phyloP scores from a whole-genome alignment of 1,140 invertebrate species.

The Papilio xuthus region DNA sequence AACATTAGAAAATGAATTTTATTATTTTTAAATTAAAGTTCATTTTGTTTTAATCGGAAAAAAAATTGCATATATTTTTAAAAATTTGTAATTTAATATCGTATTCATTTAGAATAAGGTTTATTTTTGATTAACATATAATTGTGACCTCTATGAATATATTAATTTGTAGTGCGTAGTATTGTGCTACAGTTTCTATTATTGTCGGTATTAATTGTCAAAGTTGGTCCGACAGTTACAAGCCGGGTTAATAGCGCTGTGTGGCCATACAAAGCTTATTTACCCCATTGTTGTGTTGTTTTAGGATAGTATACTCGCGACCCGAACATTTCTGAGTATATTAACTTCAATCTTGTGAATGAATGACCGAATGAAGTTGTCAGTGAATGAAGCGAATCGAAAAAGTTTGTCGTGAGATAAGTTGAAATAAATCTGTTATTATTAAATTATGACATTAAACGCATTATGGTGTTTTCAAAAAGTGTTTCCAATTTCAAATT shows the following conservation, averaged over 20 bases:
- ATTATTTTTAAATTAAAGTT: background rate
- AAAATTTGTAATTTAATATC: background rate
- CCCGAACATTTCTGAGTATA: conserved; percentile 10
- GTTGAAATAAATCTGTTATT: too few relatives aligned
- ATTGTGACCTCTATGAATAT: conserved; percentile 33
- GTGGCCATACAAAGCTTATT: conserved; percentile 25
- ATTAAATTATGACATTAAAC: too few relatives aligned
- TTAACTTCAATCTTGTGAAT: conserved; percentile 7
- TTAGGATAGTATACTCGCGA: conserved; percentile 7
- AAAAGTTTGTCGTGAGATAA: too few relatives aligned
- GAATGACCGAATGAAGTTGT: conserved; percentile 5
- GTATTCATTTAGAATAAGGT: background rate
- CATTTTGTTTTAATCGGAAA: background rate
- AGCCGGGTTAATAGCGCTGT: conserved; percentile 29
- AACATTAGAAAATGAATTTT: background rate
- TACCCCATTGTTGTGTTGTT: conserved; percentile 33
- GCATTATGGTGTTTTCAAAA: too few relatives aligned
- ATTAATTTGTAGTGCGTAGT: conserved; percentile 37
- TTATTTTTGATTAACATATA: background rate
- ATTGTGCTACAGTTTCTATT: conserved; percentile 37
- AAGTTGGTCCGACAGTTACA: conserved; percentile 33
- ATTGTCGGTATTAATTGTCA: conserved; percentile 34
- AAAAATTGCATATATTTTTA: background rate
- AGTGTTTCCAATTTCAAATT: too few relatives aligned
- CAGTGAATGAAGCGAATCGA: background rate